Conservation (phyloP, 2,113 vertebrate species). For the Bambusicola thoracicus region DNA sequence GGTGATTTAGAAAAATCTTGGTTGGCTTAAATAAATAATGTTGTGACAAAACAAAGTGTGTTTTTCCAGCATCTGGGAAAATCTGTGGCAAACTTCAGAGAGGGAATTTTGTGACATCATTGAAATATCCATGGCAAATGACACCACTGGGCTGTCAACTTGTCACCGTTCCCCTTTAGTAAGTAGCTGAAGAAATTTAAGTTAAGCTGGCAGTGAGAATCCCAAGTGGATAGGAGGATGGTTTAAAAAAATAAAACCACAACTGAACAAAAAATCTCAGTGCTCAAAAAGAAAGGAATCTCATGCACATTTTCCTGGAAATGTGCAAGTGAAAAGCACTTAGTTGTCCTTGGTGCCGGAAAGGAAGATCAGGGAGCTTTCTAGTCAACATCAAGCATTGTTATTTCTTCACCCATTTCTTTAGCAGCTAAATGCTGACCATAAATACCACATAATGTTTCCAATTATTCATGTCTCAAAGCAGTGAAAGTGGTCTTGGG, state of each 20-base stretch:
- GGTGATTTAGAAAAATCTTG: neutral
- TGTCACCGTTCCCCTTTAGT: neutral
- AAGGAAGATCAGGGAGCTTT: neutral
- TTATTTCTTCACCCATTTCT: neutral
- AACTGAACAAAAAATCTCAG: neutral
- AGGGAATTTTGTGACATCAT: neutral
- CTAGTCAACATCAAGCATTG: rapidly evolving
- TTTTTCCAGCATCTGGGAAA: neutral
- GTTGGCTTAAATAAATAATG: no score
- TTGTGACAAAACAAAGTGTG: neutral
- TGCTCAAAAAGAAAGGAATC: neutral
- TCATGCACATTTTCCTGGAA: neutral
- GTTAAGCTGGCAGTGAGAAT: neutral
- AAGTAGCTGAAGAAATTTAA: neutral
- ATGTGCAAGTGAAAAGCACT: neutral
- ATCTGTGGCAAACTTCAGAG: neutral
- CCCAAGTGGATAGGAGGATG: neutral
- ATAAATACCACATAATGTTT: neutral
- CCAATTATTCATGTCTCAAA: neutral
- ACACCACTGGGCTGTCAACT: neutral
- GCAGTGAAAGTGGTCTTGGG: neutral
- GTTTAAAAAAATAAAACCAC: neutral
- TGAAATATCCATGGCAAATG: neutral
- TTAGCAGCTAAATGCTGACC: neutral
- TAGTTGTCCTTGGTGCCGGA: neutral